Percentiles rank a stretch among this genome's conserved stretches.
These are phyloP conservation scores for Sisor rabdophorus DNA, from an alignment of 2,113 vertebrate genomes.

Conservation along the genomic window DNA sequence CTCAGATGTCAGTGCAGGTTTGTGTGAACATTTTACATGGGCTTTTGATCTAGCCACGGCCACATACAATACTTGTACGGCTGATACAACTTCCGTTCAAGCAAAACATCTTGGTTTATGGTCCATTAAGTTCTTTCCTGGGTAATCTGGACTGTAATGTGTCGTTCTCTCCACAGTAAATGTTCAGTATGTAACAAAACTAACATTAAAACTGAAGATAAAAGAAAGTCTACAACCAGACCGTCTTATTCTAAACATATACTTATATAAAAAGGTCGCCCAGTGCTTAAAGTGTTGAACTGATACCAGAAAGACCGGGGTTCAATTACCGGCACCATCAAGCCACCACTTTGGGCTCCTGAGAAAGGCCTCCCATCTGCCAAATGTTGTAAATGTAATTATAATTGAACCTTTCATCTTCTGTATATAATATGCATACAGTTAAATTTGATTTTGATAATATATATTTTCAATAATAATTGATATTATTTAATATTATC, in stretches of 20 bases:
- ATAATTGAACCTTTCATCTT: background rate
- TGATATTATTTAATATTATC: background rate
- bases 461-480: no score
- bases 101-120: slow-evolving; percentile 5
- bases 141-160: background rate
- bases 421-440: background rate
- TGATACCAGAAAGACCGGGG: no score
- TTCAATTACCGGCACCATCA: no score
- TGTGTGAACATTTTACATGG: background rate
- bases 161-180: background rate
- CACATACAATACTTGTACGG: background rate
- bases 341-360: no score
- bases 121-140: slow-evolving; percentile 8
- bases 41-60: slow-evolving; percentile 25
- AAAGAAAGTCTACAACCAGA: background rate
- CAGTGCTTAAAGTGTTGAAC: no score
- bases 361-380: no score
- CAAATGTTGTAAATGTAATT: no score
- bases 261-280: no score
- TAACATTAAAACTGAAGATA: background rate
- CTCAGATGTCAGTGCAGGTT: background rate
- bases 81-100: slow-evolving; percentile 17
- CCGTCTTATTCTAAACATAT: background rate
- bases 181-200: background rate
- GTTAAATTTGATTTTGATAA: background rate